phyloP scores from a whole-genome alignment of 2,888 invertebrate genomes.

The Cosmia trapezina region DNA sequence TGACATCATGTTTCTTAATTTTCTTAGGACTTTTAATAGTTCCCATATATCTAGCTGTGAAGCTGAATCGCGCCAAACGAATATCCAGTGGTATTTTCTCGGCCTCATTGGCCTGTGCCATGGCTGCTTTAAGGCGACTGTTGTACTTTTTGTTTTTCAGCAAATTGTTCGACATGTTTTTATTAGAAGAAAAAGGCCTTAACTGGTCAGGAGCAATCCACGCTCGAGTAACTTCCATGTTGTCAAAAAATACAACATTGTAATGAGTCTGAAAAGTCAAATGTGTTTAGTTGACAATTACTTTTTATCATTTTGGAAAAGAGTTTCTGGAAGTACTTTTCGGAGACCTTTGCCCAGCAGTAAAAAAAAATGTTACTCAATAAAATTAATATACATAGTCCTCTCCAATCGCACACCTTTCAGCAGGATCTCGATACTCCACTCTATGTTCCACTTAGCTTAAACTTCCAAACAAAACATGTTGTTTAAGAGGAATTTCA shows the following conservation, averaged over 20 bases:
- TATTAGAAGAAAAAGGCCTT: constrained; percentile 77
- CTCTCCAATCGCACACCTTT: neutral
- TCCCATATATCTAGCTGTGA: constrained; percentile 84
- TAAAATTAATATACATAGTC: no score
- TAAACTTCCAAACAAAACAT: neutral
- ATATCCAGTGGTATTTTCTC: constrained; percentile 72
- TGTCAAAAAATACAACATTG: constrained; percentile 90
- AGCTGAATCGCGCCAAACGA: constrained; percentile 85
- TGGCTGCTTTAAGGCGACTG: constrained; percentile 78
- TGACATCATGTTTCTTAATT: constrained; percentile 72
- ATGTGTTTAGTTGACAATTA: neutral
- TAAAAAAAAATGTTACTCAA: neutral
- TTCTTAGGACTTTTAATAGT: constrained; percentile 79
- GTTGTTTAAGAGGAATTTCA: neutral
- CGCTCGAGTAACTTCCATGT: constrained; percentile 79
- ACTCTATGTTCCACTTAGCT: neutral
- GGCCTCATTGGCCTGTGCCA: constrained; percentile 84
- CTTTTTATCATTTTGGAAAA: neutral
- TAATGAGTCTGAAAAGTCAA: constrained; percentile 86
- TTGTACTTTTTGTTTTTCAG: constrained; percentile 70
- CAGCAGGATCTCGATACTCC: neutral
- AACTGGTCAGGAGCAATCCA: constrained; percentile 85
- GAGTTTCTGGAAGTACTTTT: no score
- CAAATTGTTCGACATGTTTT: constrained; percentile 64
- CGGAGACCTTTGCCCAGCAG: no score